Evolutionary conservation across 2,113 vertebrate genomes (phyloP).

Genomic region (Gopherus flavomarginatus): DNA sequence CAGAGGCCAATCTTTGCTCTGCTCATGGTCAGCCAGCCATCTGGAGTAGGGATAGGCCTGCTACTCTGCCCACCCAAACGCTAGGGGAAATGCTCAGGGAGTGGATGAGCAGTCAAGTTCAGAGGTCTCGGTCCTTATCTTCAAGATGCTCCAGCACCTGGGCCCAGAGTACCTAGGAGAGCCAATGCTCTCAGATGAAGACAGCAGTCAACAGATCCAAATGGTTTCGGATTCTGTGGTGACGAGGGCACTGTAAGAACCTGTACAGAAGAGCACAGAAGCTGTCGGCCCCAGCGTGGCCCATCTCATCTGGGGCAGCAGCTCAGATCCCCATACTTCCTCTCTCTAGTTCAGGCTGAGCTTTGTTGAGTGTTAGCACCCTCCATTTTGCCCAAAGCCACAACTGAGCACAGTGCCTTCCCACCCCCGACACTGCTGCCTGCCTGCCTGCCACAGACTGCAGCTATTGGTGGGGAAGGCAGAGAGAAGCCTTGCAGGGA

Average conservation of each 20-base stretch:
- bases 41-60: no score
- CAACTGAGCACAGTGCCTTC: not conserved
- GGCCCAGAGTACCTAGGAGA: not conserved
- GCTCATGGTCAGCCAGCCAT: no score
- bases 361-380: not conserved
- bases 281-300: not conserved
- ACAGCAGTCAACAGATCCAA: not conserved
- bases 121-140: not conserved
- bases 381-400: not conserved
- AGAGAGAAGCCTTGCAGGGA: not conserved
- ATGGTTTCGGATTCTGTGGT: not conserved
- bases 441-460: not conserved
- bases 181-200: no score
- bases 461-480: not conserved
- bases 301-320: not conserved
- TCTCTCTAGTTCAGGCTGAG: not conserved
- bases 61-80: no score
- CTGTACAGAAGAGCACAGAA: not conserved
- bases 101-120: not conserved
- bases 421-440: not conserved
- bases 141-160: not conserved
- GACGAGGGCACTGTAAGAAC: not conserved
- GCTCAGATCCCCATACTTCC: not conserved
- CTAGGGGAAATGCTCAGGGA: no score
- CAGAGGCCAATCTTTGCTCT: no score